phyloP scores from a whole-genome alignment of 2,113 vertebrate species.

The Tyrannus savana region DNA sequence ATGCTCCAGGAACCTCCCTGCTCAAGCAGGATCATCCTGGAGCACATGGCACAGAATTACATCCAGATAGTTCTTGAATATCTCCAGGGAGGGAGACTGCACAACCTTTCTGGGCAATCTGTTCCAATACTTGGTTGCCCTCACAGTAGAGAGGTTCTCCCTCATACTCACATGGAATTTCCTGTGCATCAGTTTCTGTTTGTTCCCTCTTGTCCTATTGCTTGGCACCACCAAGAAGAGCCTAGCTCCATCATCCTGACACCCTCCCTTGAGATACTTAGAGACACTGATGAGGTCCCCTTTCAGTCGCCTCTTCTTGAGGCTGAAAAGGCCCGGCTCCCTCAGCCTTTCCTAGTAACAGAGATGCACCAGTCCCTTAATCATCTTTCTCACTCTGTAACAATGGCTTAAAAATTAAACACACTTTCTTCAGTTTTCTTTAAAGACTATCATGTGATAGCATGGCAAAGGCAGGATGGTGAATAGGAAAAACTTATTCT shows the following conservation, averaged over 20 bases:
- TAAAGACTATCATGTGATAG: neutral
- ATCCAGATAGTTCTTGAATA: neutral
- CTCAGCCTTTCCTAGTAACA: neutral
- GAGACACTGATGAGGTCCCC: neutral
- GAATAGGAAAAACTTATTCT: neutral
- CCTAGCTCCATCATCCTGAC: neutral
- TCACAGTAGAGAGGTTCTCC: neutral
- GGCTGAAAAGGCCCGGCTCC: neutral
- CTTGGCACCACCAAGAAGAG: neutral
- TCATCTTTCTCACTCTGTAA: neutral
- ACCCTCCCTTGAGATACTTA: neutral
- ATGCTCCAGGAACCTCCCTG: neutral
- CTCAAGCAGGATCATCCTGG: neutral
- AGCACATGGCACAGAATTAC: neutral
- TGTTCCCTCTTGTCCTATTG: neutral
- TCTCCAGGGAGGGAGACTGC: neutral
- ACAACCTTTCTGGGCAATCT: neutral
- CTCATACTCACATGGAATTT: neutral
- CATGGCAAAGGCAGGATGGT: neutral
- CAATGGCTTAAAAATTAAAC: neutral
- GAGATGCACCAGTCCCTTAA: neutral
- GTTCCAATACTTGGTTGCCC: neutral
- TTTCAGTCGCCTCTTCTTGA: neutral
- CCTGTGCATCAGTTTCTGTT: neutral
- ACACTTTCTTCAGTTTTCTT: neutral